Conservation (phyloP, 2,888 invertebrate species). For the Heteropelma amictum region DNA sequence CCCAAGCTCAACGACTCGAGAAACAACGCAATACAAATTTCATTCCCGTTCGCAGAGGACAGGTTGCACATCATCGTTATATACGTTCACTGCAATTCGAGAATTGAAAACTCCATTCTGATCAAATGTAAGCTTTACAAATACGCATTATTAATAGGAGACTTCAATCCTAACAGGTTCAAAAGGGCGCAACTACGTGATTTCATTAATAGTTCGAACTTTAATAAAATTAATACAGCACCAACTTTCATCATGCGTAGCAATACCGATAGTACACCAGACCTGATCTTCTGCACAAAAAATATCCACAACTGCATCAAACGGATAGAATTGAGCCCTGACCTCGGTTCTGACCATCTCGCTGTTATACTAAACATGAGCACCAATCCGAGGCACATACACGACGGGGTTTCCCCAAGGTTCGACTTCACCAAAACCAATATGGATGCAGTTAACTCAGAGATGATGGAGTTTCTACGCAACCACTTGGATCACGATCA, state of each 20-base stretch:
- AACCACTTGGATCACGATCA: background rate
- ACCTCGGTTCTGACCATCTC: conserved; percentile 8
- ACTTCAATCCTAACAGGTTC: background rate
- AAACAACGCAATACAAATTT: too few relatives aligned
- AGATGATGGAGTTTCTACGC: background rate
- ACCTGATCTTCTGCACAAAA: conserved; percentile 4
- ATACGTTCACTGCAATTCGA: conserved; percentile 6
- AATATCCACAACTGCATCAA: conserved; percentile 1
- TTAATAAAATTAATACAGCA: background rate
- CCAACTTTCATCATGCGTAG: conserved; percentile 17
- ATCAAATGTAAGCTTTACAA: conserved; percentile 7
- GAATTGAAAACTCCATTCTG: conserved; percentile 16
- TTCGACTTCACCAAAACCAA: conserved; percentile 11
- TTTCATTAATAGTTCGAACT: conserved; percentile 4
- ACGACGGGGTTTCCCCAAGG: background rate
- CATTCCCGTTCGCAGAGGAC: conserved; percentile 14
- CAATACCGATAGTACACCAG: conserved; percentile 4
- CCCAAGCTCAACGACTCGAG: too few relatives aligned
- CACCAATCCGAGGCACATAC: background rate
- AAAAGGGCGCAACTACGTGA: background rate
- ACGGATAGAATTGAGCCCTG: background rate
- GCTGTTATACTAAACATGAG: background rate
- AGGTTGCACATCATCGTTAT: conserved; percentile 32
- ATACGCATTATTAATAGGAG: background rate
- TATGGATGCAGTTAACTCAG: background rate